These are phyloP conservation scores for Liparis tanakae DNA, from an alignment of 2,797 vertebrate genomes.

Conservation along the genomic window DNA sequence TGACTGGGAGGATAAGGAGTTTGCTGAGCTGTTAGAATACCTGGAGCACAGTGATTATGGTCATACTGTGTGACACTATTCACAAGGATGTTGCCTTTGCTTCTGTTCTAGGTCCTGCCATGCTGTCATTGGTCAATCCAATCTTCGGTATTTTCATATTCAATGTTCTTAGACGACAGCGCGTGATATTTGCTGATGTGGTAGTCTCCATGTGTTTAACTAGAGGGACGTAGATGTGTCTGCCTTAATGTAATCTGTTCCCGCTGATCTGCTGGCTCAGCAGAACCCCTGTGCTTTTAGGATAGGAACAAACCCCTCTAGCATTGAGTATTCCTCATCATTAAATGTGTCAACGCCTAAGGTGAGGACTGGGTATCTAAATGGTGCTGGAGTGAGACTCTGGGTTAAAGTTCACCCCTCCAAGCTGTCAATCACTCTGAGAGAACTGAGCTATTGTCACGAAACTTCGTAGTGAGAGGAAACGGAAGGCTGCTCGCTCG, in stretches of 20 bases:
- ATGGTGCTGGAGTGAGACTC: conserved; percentile 46
- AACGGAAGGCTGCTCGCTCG: conserved; percentile 38
- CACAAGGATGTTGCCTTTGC: conserved; percentile 28
- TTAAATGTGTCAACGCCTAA: conserved; percentile 49
- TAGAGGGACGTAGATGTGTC: conserved; percentile 43
- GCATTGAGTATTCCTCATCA: conserved; percentile 39
- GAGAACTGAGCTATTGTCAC: conserved; percentile 46
- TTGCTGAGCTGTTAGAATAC: background rate
- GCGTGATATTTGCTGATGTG: conserved; percentile 36
- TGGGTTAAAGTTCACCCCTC: conserved; percentile 39
- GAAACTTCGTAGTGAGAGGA: conserved; percentile 34
- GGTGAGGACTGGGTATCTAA: conserved; percentile 42
- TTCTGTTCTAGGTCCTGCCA: conserved; percentile 62
- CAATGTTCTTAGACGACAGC: conserved; percentile 41
- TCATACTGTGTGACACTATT: conserved; percentile 6
- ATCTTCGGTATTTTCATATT: conserved; percentile 64
- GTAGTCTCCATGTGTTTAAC: conserved; percentile 33
- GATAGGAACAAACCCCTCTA: conserved; percentile 18
- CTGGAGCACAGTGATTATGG: background rate
- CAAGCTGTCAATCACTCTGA: conserved; percentile 53
- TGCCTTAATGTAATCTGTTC: conserved; percentile 22
- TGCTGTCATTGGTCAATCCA: conserved; percentile 57
- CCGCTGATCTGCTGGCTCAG: conserved; percentile 35
- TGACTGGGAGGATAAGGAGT: background rate
- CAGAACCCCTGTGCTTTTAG: conserved; percentile 32